phyloP scores from a whole-genome alignment of 2,797 vertebrate species.

The Melanitta fusca region DNA sequence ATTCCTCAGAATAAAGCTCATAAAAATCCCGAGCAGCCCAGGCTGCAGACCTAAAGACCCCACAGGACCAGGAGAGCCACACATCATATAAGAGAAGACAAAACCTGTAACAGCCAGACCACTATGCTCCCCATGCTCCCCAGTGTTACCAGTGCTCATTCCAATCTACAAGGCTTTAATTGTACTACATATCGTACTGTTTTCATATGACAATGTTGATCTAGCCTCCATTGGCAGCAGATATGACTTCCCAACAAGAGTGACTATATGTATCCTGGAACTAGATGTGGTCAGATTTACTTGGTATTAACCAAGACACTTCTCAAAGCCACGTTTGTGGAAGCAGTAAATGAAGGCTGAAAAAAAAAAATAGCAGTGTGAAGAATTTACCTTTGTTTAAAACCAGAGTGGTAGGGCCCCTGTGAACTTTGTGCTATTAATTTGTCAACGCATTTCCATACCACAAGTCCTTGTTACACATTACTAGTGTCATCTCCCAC shows the following conservation, averaged over 20 bases:
- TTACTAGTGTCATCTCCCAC: background rate
- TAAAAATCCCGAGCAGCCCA: background rate
- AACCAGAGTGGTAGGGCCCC: background rate
- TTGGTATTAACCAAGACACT: background rate
- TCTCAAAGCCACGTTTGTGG: background rate
- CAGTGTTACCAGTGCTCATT: background rate
- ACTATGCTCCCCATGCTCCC: background rate
- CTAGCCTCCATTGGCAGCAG: background rate
- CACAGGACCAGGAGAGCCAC: background rate
- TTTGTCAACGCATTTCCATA: background rate
- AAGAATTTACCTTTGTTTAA: background rate
- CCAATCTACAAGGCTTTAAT: background rate
- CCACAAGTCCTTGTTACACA: background rate
- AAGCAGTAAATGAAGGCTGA: background rate
- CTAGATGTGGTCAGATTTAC: background rate
- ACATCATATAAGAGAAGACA: background rate
- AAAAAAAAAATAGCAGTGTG: background rate
- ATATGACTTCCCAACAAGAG: too few species aligned
- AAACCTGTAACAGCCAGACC: background rate
- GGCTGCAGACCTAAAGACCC: background rate
- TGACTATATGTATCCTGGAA: background rate
- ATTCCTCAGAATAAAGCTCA: background rate
- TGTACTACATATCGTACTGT: background rate
- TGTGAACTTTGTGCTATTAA: accelerated
- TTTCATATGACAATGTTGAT: background rate